Evolutionary conservation across 1,140 invertebrate species (phyloP).

Genomic region (Pseudachorutes palmiensis): DNA sequence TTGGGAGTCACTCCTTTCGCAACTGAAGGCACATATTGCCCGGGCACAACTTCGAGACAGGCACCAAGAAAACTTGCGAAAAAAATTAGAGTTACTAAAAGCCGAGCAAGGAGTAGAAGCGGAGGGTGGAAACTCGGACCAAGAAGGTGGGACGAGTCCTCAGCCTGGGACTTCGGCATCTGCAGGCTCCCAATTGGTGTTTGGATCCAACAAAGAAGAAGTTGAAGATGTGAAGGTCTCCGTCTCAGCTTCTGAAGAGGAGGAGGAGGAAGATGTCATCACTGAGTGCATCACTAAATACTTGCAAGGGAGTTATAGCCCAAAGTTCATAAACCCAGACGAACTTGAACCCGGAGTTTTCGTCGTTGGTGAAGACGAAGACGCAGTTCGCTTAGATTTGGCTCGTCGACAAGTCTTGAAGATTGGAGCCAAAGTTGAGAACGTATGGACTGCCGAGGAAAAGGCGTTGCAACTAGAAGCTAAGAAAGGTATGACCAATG

Average conservation of each 20-base stretch:
- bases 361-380: constrained; percentile 68
- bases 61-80: constrained; percentile 82
- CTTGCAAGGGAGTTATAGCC: constrained; percentile 72
- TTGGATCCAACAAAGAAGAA: constrained; percentile 1
- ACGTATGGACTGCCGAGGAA: constrained; percentile 46
- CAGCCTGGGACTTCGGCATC: constrained; percentile 21
- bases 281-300: constrained; percentile 63
- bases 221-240: neutral
- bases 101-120: constrained; percentile 61
- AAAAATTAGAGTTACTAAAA: constrained; percentile 83
- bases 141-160: constrained; percentile 8
- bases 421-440: constrained; percentile 38
- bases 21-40: constrained; percentile 93
- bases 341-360: constrained; percentile 76
- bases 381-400: constrained; percentile 64
- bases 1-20: constrained; percentile 89
- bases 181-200: neutral
- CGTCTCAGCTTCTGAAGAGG: constrained; percentile 18
- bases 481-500: constrained; percentile 74
- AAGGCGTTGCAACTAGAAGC: constrained; percentile 62
- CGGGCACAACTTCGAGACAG: constrained; percentile 79
- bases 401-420: constrained; percentile 55
- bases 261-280: constrained; percentile 42
- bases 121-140: constrained; percentile 41
- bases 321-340: constrained; percentile 56